Evolutionary conservation across 2,888 invertebrate species (phyloP), one percentile per base, ranked within the genome.

Genomic region (Campoletis raptor): DNA sequence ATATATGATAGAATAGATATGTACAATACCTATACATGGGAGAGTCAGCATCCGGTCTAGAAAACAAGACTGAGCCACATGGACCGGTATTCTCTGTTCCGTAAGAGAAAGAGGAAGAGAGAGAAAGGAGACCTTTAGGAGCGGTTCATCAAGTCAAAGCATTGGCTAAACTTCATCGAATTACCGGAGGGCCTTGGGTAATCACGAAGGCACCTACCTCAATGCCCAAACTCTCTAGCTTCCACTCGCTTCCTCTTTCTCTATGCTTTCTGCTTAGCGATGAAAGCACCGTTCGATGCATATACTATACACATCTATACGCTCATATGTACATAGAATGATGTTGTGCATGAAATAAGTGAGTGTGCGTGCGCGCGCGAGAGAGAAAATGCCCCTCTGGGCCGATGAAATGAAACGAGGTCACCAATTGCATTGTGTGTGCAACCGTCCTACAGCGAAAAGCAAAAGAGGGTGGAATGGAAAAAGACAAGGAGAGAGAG

Each of bases 401-500:
- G 80, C 88, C 77, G 90, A 81, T 88, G 85, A 88, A 88, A 88
- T 72, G 87, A 88, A 90, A 90, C 87, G 88, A 87, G 90, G 89
- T 89, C 89, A 88, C 86, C 88, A 90, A 91, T 90, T 88, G 89
- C 85, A 90, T 91, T 91, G 91, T 91, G 85, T 87, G 78, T 85
- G 88, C 87, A 87, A 88, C 85, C 77, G 66, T 80, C 81, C 78
- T 42, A 70, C 70, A 36, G 70, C 9, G 21, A 40, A 18, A 52
- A 67, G 52, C 52, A 67, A 37, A 67, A 79, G 48, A 76, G 70
- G 10, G 57, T 30, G 57, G 30, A 15, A 61, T 61, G 57, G 21
- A 61, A 30, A 30, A 18, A 52, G 52, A 67, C 48, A 37, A 40
- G 70, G 48, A 67, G 45, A 18, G 67, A 8, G 66, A 7, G 8